Conservation (phyloP, 2,888 invertebrate genomes). For the Ecdyonurus torrentis region DNA sequence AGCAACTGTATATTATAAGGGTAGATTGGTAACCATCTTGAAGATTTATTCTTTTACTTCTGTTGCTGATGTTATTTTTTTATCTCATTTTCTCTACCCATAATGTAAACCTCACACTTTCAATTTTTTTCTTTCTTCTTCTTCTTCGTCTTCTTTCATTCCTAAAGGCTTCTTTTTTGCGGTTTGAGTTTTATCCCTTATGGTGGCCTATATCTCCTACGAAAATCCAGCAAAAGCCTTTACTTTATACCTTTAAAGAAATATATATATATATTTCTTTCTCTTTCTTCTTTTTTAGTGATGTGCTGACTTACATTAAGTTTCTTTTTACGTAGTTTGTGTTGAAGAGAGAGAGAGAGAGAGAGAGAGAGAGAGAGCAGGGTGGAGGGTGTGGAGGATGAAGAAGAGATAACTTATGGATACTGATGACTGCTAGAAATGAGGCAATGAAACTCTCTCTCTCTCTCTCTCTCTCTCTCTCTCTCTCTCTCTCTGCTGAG, state of each 20-base stretch:
- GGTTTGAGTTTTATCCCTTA: not conserved
- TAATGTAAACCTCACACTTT: not conserved
- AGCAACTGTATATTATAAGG: not conserved
- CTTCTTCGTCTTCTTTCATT: no score
- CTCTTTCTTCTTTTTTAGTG: not conserved
- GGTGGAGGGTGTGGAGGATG: not conserved
- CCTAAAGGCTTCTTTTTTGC: no score
- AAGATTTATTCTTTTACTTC: not conserved
- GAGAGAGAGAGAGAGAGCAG: not conserved
- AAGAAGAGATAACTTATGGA: slow-evolving; percentile 2
- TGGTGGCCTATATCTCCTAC: not conserved
- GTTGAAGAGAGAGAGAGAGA: no score
- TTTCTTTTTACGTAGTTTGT: no score
- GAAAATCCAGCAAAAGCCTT: not conserved
- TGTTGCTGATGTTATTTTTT: not conserved
- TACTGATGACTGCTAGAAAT: not conserved
- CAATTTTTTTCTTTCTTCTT: no score
- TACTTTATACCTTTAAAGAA: not conserved
- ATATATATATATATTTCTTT: not conserved
- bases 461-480: no score
- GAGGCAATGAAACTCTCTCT: not conserved
- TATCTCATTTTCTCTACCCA: not conserved
- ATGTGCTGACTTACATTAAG: slow-evolving; percentile 3
- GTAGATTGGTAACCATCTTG: not conserved
- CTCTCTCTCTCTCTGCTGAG: no score